Evolutionary conservation across 2,113 vertebrate species (phyloP), one percentile per base, ranked within the genome.

Genomic region (Artemisiospiza belli): DNA sequence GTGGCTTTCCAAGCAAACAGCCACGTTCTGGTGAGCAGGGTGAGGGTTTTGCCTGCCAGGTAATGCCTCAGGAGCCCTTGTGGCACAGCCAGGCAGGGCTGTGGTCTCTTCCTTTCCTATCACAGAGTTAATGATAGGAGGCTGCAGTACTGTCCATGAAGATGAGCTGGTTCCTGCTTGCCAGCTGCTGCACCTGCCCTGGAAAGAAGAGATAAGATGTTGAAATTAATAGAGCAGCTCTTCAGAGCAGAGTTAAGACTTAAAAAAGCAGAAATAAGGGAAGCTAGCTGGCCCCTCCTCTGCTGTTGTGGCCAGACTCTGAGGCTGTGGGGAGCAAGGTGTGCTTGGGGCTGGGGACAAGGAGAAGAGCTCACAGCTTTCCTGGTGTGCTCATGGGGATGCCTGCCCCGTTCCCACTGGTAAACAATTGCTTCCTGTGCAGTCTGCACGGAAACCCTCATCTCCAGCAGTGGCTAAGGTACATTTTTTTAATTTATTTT

Each of bases 171-270:
- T 72, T 70, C 52, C 74, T 54, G 70, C 63, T 67, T 54, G 46
- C 67, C 79, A 80, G 91, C 63, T 86, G 91, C 94, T 52, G 75
- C 74, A 52, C 89, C 83, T 96, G 39, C 75, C 77, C 76, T 89
- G 85, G 66, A 35, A 92, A 43, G 89, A 68, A 72, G 93, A 84
- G 92, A 92, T 76, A 92, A 89, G 69, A 22, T 69, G 58, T 17
- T 66, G 84, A 49, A 81, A 70, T 77, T 23, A 69, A 72, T 46
- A n/a, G 74, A 70, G 63, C 72, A 37, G 72, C 74, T 89, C 74
- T 89, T 91, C 27, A 49, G 75, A 85, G 78, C 33, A 12, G 57
- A 75, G 55, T 73, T 51, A 41, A 31, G 63, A 51, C 58, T 67
- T 3, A 52, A 82, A 82, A 76, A 73, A 61, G 8, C 39, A 73